Evolutionary conservation across 2,797 vertebrate genomes (phyloP).

Genomic region (Lophius americanus): DNA sequence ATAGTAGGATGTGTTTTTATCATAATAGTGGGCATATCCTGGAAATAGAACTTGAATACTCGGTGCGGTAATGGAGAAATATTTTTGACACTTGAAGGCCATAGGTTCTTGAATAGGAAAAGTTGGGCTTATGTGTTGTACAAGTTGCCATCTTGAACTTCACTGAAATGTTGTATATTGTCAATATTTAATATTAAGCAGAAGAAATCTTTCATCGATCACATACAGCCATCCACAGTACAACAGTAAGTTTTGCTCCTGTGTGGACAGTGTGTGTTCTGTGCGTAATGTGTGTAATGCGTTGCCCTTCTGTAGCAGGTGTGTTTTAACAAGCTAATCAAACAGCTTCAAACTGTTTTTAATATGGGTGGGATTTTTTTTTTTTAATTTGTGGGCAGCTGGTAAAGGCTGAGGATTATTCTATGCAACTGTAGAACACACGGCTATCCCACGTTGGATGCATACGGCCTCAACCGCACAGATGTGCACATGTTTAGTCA

Average conservation of each 20-base stretch:
- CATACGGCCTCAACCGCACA: constrained; percentile 2
- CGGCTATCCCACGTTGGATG: constrained; percentile 39
- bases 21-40: no score
- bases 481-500: constrained; percentile 11
- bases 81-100: no score
- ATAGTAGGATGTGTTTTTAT: no score
- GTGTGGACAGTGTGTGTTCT: constrained; percentile 5
- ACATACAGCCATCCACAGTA: no score
- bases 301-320: constrained; percentile 62
- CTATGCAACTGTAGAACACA: constrained; percentile 63
- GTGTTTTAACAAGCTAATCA: constrained; percentile 77
- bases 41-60: no score
- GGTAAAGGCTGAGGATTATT: constrained; percentile 68
- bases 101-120: no score
- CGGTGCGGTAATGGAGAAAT: no score
- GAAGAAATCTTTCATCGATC: no score
- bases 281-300: constrained; percentile 17
- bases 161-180: no score
- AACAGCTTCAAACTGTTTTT: constrained; percentile 76
- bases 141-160: no score
- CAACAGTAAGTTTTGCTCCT: constrained; percentile 11
- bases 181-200: no score
- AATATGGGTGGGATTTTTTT: constrained; percentile 62
- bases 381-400: constrained; percentile 66
- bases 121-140: no score